A percentile compares a stretch with the other conserved stretches of the same genome.
phyloP scores from a whole-genome alignment of 1,140 invertebrate genomes.

The Coelopa frigida region DNA sequence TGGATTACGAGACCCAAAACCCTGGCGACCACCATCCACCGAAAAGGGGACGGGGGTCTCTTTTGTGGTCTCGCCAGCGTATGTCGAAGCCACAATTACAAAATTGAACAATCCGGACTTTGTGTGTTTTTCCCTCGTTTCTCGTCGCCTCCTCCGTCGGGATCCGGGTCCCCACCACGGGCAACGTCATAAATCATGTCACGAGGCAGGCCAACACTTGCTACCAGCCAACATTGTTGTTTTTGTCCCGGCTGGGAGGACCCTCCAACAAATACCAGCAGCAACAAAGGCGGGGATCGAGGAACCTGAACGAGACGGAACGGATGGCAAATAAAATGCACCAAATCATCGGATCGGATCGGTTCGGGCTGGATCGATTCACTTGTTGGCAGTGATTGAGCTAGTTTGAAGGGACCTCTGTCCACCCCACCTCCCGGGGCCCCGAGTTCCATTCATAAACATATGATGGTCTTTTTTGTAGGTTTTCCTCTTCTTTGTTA shows the following conservation, averaged over 20 bases:
- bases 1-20: neutral
- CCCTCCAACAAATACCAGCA: too few species aligned
- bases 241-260: neutral
- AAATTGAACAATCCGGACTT: conserved; percentile 11
- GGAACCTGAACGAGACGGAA: neutral
- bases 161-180: too few species aligned
- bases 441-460: too few species aligned
- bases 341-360: neutral
- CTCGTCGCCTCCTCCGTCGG: too few species aligned
- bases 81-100: conserved; percentile 11
- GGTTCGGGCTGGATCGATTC: neutral
- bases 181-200: conserved; percentile 13
- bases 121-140: conserved; percentile 9
- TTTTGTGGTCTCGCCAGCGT: neutral
- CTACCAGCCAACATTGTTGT: neutral
- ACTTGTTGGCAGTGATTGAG: too few species aligned
- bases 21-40: too few species aligned
- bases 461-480: too few species aligned
- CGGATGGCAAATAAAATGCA: neutral
- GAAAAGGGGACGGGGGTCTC: too few species aligned
- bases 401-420: too few species aligned
- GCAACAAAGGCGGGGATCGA: too few species aligned
- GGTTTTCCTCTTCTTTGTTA: too few species aligned
- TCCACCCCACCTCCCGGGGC: too few species aligned
- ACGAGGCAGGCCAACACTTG: neutral